Conservation (phyloP, 2,797 vertebrate genomes). For the Cichlasoma orientale region DNA sequence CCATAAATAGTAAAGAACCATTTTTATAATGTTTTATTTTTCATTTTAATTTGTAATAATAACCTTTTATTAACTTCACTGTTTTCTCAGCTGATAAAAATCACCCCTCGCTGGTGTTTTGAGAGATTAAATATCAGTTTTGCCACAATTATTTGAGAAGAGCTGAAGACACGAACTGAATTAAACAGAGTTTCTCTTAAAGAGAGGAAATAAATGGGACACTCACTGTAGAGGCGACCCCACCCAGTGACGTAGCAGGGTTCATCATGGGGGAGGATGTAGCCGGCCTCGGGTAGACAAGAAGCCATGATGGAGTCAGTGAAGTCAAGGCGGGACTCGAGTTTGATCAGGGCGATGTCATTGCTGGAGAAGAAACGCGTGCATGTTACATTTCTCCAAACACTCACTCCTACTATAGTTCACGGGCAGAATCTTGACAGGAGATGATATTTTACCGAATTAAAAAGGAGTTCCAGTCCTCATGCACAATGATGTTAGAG, state of each 20-base stretch:
- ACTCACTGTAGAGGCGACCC: slow-evolving; percentile 86
- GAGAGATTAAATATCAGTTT: neutral
- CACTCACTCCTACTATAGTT: neutral
- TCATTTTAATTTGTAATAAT: too few species aligned
- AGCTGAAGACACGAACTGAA: neutral
- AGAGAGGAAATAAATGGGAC: neutral
- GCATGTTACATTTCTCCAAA: neutral
- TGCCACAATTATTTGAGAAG: neutral
- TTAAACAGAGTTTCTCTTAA: neutral
- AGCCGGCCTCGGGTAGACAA: slow-evolving; percentile 79
- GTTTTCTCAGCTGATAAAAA: too few species aligned
- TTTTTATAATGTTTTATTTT: too few species aligned
- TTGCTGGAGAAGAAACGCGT: slow-evolving; percentile 67
- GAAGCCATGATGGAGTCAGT: slow-evolving; percentile 78
- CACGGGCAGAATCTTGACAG: neutral
- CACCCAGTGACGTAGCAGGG: slow-evolving; percentile 88
- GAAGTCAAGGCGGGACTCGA: slow-evolving; percentile 74
- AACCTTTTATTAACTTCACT: too few species aligned
- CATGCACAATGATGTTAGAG: slow-evolving; percentile 79
- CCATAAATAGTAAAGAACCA: too few species aligned
- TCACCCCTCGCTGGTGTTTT: neutral
- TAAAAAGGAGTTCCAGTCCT: slow-evolving; percentile 80
- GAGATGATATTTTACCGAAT: slow-evolving; percentile 69
- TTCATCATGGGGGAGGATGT: slow-evolving; percentile 70
- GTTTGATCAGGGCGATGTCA: slow-evolving; percentile 91